A percentile compares a stretch with the other conserved stretches of the same genome.
Evolutionary conservation across 2,113 vertebrate genomes (phyloP).

Genomic region (Phaethon lepturus): DNA sequence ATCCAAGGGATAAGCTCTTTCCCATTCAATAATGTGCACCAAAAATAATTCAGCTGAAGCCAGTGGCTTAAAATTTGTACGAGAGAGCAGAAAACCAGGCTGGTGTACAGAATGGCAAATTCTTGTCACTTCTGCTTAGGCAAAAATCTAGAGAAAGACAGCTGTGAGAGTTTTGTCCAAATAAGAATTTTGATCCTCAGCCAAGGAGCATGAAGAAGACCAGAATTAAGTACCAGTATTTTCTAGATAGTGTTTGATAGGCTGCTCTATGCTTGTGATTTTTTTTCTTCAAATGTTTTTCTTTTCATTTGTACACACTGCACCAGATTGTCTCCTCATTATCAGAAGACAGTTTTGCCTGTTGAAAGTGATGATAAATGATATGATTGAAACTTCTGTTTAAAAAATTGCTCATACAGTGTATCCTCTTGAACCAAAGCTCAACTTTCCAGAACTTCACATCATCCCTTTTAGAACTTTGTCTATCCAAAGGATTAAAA

Average conservation of each 20-base stretch:
- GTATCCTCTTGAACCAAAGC: background rate
- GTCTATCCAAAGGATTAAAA: background rate
- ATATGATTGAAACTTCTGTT: background rate
- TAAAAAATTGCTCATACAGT: background rate
- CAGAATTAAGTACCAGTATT: constrained; percentile 59
- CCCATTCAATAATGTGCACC: constrained; percentile 24
- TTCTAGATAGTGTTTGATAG: constrained; percentile 44
- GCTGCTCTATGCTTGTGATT: background rate
- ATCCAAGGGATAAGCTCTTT: constrained; percentile 48
- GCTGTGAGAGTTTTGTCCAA: constrained; percentile 62
- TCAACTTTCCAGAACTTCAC: background rate
- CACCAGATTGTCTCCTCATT: constrained; percentile 9
- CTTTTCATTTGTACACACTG: background rate
- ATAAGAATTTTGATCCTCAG: constrained; percentile 60
- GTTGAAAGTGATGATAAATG: constrained; percentile 3
- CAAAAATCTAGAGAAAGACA: constrained; percentile 61
- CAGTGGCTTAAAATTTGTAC: constrained; percentile 42
- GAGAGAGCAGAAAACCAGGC: constrained; percentile 51
- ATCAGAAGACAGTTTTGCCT: background rate
- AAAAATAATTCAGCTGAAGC: constrained; percentile 64
- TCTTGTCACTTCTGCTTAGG: constrained; percentile 47
- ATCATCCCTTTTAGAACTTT: background rate
- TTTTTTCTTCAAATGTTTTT: background rate
- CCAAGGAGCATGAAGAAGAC: constrained; percentile 60
- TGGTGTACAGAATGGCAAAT: constrained; percentile 47